A percentile compares a stretch with the other conserved stretches of the same genome.
Conservation (phyloP, 2,888 invertebrate genomes). For the Amphiduros pacificus region DNA sequence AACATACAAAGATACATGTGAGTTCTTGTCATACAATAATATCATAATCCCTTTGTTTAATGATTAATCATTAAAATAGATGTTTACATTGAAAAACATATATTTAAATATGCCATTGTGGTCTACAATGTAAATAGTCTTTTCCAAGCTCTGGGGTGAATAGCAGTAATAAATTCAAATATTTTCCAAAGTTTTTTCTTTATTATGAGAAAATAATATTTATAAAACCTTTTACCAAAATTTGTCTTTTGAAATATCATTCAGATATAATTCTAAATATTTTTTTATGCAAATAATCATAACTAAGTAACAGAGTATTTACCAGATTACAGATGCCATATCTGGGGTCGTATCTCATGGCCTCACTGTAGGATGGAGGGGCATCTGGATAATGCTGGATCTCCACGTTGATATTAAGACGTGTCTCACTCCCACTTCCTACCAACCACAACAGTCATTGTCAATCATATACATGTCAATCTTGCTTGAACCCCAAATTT, state of each 20-base stretch:
- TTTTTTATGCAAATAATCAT: not conserved
- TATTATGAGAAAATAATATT: not conserved
- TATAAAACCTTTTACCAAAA: not conserved
- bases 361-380: constrained; percentile 16
- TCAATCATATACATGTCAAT: not conserved
- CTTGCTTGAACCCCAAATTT: too few relatives aligned
- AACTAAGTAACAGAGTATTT: not conserved
- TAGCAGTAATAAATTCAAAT: not conserved
- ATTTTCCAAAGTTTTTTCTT: too few relatives aligned
- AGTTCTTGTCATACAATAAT: too few relatives aligned
- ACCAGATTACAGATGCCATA: constrained; percentile 5
- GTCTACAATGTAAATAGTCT: not conserved
- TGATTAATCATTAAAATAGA: too few relatives aligned
- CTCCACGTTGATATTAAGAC: constrained; percentile 16
- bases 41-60: too few relatives aligned
- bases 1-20: too few relatives aligned
- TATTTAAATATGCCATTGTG: not conserved
- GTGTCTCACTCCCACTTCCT: not conserved
- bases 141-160: not conserved
- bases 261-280: not conserved
- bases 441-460: not conserved
- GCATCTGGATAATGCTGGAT: constrained; percentile 17
- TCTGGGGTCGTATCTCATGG: constrained; percentile 3
- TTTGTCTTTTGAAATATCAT: not conserved
- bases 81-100: too few relatives aligned